These are phyloP conservation scores for Neodiprion virginianus DNA, from an alignment of 1,140 invertebrate species.

Conservation along the genomic window DNA sequence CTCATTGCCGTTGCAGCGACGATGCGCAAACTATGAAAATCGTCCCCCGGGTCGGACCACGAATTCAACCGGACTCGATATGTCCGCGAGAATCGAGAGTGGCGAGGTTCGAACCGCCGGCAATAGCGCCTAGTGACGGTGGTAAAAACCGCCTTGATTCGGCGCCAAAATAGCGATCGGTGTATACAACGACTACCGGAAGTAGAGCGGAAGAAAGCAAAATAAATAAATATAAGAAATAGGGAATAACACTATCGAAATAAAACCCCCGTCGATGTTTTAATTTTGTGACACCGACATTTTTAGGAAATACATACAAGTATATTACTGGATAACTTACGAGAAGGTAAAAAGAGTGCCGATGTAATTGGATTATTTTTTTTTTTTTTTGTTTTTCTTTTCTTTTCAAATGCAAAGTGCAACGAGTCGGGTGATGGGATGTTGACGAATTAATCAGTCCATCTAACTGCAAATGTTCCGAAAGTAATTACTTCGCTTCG, in stretches of 20 bases:
- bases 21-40: neutral
- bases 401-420: neutral
- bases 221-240: neutral
- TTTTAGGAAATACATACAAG: neutral
- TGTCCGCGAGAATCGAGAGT: conserved; percentile 16
- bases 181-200: conserved; percentile 12
- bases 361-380: neutral
- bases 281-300: neutral
- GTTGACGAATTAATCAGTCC: neutral
- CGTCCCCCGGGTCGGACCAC: conserved; percentile 34
- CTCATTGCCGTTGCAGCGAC: conserved; percentile 7
- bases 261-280: neutral
- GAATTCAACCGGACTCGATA: conserved; percentile 45
- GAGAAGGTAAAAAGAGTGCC: neutral
- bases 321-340: neutral
- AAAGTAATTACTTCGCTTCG: neutral
- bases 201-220: neutral
- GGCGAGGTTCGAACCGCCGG: neutral
- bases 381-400: too few relatives aligned
- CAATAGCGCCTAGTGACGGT: neutral
- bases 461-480: neutral
- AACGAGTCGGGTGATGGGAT: neutral
- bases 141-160: neutral
- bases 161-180: conserved; percentile 20
- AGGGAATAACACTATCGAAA: neutral